A percentile compares a stretch with the other conserved stretches of the same genome.
Conservation (phyloP, 1,140 invertebrate genomes). For the Drosophila yakuba region DNA sequence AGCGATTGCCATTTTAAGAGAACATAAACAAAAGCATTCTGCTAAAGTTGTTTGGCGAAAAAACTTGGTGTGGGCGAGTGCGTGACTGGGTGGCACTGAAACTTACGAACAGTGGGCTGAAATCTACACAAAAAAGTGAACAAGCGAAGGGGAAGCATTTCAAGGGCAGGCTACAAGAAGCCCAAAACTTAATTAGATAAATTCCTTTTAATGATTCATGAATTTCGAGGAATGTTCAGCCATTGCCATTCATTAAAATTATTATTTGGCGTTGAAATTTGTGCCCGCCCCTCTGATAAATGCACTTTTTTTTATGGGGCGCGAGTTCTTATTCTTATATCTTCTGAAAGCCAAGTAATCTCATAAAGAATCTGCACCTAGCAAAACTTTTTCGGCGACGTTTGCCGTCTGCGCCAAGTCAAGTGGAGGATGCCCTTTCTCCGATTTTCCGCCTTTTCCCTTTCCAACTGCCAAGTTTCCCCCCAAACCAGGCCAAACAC, state of each 20-base stretch:
- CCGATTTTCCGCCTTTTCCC: not conserved
- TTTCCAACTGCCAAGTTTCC: not conserved
- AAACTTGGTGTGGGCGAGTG: constrained; percentile 31
- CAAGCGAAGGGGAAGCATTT: not conserved
- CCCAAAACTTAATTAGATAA: constrained; percentile 40
- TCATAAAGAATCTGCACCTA: constrained; percentile 70
- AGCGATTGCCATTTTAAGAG: constrained; percentile 75
- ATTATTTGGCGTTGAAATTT: constrained; percentile 5
- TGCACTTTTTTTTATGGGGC: constrained; percentile 23
- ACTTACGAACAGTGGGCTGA: constrained; percentile 35
- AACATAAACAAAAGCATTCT: constrained; percentile 72
- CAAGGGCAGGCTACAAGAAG: not conserved
- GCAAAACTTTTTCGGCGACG: constrained; percentile 72
- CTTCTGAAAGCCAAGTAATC: constrained; percentile 26
- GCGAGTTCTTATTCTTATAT: not conserved
- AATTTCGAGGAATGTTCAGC: constrained; percentile 32
- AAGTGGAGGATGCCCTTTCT: constrained; percentile 37
- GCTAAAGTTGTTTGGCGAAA: constrained; percentile 43
- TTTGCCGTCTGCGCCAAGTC: constrained; percentile 56
- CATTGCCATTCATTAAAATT: constrained; percentile 32
- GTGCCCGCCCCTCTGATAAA: not conserved
- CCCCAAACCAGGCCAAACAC: constrained; percentile 38
- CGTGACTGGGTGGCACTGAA: constrained; percentile 22
- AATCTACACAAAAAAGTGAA: not conserved
- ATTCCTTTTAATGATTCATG: constrained; percentile 41